A percentile compares a stretch with the other conserved stretches of the same genome.
Conservation (phyloP, 2,888 invertebrate species). For the Netelia melanura region DNA sequence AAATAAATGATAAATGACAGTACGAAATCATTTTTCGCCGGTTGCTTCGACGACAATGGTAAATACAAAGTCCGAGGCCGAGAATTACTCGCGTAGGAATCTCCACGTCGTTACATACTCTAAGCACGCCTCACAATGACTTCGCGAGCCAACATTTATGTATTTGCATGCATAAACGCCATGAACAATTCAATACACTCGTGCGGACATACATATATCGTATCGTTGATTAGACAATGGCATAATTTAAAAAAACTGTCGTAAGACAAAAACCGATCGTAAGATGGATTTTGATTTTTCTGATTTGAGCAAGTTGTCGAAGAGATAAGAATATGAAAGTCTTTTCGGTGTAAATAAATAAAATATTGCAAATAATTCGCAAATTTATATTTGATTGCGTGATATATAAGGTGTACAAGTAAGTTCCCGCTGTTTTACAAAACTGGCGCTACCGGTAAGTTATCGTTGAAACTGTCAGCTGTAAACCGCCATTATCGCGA, state of each 20-base stretch:
- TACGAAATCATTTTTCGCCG: neutral
- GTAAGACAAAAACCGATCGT: neutral
- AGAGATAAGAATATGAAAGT: neutral
- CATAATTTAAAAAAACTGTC: neutral
- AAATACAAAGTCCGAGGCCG: constrained; percentile 4
- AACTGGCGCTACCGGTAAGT: no score
- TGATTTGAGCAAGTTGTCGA: neutral
- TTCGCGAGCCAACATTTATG: constrained; percentile 1
- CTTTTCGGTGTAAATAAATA: neutral
- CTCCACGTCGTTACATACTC: neutral
- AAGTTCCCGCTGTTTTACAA: no score
- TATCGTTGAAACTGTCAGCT: no score
- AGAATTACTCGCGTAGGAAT: neutral
- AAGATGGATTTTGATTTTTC: neutral
- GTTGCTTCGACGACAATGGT: neutral
- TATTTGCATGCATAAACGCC: neutral
- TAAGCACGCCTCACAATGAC: neutral
- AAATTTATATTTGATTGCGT: neutral
- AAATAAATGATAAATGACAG: neutral
- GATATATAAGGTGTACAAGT: no score
- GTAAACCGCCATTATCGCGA: no score
- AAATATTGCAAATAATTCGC: neutral
- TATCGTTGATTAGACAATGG: neutral
- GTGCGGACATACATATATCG: neutral
- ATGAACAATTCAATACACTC: neutral